Percentiles rank a stretch among this genome's conserved stretches.
phyloP scores from a whole-genome alignment of 1,140 invertebrate species.

The Patella vulgata region DNA sequence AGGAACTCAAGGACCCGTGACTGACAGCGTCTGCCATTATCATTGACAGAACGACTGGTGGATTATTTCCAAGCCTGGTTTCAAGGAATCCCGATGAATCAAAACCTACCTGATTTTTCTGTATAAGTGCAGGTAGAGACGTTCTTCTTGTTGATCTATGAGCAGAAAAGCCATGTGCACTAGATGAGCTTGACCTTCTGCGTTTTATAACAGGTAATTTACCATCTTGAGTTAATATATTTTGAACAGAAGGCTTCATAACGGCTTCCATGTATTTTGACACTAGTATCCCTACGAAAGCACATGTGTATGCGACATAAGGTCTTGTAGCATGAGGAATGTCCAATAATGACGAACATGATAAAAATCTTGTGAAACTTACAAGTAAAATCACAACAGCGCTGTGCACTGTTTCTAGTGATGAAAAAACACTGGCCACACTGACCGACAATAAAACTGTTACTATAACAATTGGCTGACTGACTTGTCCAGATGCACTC shows the following conservation, averaged over 20 bases:
- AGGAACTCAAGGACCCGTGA: too few species aligned
- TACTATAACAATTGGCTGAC: conserved; percentile 55
- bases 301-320: conserved; percentile 61
- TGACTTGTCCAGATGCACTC: conserved; percentile 36
- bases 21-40: too few species aligned
- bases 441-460: conserved; percentile 56
- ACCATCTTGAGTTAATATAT: conserved; percentile 58
- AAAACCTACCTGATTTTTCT: conserved; percentile 62
- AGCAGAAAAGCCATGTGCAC: conserved; percentile 53
- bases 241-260: conserved; percentile 56
- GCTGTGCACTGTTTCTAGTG: conserved; percentile 60
- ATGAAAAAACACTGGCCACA: conserved; percentile 61
- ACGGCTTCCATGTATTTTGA: conserved; percentile 66
- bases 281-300: conserved; percentile 60
- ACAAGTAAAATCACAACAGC: conserved; percentile 57
- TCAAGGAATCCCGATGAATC: too few species aligned
- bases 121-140: conserved; percentile 64
- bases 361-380: conserved; percentile 62
- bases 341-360: conserved; percentile 55
- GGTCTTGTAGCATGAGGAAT: conserved; percentile 57
- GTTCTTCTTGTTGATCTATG: conserved; percentile 58
- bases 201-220: conserved; percentile 63
- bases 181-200: conserved; percentile 61
- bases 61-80: too few species aligned
- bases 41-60: too few species aligned